A percentile compares a stretch with the other conserved stretches of the same genome.
These are phyloP conservation scores for Galerucella pusilla DNA, from an alignment of 2,888 invertebrate genomes.

Conservation along the genomic window DNA sequence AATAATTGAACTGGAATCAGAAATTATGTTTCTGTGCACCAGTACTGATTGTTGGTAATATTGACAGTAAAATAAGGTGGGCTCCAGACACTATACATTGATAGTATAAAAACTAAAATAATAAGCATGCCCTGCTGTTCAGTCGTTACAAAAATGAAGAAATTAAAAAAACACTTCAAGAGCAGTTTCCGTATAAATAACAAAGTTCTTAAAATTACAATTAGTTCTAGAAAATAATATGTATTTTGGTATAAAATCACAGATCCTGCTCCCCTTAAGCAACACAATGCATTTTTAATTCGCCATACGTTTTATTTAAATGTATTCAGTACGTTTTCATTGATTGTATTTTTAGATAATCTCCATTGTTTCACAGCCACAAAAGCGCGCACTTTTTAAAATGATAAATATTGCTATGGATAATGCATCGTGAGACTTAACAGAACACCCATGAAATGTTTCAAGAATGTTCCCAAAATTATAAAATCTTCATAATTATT, in stretches of 20 bases:
- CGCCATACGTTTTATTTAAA: background rate
- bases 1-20: background rate
- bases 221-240: background rate
- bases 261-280: constrained; percentile 6
- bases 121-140: background rate
- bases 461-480: background rate
- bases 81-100: background rate
- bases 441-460: background rate
- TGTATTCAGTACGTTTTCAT: background rate
- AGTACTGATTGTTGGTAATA: background rate
- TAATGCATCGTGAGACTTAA: too few relatives aligned
- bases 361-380: background rate
- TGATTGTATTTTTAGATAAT: background rate
- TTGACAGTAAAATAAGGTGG: background rate
- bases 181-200: constrained; percentile 14
- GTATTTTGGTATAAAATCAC: constrained; percentile 20
- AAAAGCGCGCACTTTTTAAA: too few relatives aligned
- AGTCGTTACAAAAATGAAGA: constrained; percentile 11
- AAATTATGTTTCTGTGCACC: background rate
- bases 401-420: too few relatives aligned
- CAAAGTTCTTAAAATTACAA: background rate
- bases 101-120: constrained; percentile 2
- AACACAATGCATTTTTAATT: background rate
- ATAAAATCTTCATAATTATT: constrained; percentile 4
- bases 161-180: background rate